Base-by-base conservation (phyloP, 2,888 invertebrate species). In the Apamea monoglypha region DNA sequence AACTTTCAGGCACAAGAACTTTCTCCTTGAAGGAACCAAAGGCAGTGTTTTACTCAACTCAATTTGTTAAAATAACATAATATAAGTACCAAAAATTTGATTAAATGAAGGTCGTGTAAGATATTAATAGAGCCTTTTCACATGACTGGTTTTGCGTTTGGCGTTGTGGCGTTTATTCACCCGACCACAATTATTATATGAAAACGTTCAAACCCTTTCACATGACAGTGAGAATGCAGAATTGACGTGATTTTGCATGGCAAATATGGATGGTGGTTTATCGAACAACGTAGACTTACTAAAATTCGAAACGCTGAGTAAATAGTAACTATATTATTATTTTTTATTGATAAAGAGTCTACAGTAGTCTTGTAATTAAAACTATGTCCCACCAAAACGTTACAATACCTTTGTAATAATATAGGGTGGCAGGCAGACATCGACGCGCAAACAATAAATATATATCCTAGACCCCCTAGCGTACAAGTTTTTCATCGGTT, bases 1-100 rank as follows among this genome's bases (percentile, higher is more conserved):
- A 82, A 84, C 63, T 84, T 80, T 68, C 50, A 73, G 44, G n/a
- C 44, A 73, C 64, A 73, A 64, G 25, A 84, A 73, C 64, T 79
- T 73, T 72, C 78, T 70, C 83, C 29, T 78, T 61, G n/a, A 36
- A 64, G 79, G 10, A 64, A 64, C 71, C 68, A 64, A 69, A 73
- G 69, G 80, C 73, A 40, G 56, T 69, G 84, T 82, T 83, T 71
- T 79, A 84, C 68, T 44, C 53, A 64, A 50, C n/a, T 78, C 71
- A 40, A 56, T 67, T 78, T 78, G 63, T 68, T 78, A 56, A 68
- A 68, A 72, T 71, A 82, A 81, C 29, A 18, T 25, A 1, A 18
- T 25, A 5, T 59, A 59, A 14, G n/a, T 32, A 29, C 32, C 10
- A 74, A 36, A 16, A 61, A n/a, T 82, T 76, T 82, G 4, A 63